Conservation (phyloP, 1,140 invertebrate genomes). For the Sitophilus oryzae region DNA sequence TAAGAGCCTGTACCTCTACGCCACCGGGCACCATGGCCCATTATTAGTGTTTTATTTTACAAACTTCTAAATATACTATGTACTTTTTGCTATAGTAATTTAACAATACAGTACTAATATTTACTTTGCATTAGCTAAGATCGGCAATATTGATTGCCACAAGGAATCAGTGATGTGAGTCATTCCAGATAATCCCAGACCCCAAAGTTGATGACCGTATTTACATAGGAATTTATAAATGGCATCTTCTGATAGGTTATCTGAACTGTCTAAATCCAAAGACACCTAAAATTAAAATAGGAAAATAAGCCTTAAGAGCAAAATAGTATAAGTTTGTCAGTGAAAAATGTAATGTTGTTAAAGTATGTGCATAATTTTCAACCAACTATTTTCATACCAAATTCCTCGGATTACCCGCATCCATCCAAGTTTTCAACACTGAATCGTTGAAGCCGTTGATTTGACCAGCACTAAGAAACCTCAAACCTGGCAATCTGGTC, state of each 20-base stretch:
- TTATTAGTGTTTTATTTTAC: too few species aligned
- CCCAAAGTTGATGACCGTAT: constrained; percentile 82
- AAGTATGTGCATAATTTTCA: background rate
- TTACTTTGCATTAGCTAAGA: constrained; percentile 86
- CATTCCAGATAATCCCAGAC: constrained; percentile 88
- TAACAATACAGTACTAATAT: too few species aligned
- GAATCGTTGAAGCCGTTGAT: constrained; percentile 95
- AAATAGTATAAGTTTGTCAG: background rate
- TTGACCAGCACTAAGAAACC: constrained; percentile 91
- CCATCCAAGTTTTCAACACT: constrained; percentile 84
- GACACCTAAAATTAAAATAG: constrained; percentile 57
- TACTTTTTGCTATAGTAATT: too few species aligned
- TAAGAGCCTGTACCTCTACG: too few species aligned
- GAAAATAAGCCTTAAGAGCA: too few species aligned
- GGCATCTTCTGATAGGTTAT: constrained; percentile 89
- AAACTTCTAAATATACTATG: too few species aligned
- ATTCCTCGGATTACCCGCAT: constrained; percentile 72
- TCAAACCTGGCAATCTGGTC: constrained; percentile 75
- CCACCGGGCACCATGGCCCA: too few species aligned
- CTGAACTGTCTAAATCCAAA: constrained; percentile 89
- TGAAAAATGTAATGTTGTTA: too few species aligned
- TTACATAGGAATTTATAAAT: constrained; percentile 86
- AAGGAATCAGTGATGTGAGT: constrained; percentile 96
- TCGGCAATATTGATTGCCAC: constrained; percentile 87
- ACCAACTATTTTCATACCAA: constrained; percentile 29